phyloP scores from a whole-genome alignment of 92 coral and sea anemone genomes.

The Zoanthus solanderi region DNA sequence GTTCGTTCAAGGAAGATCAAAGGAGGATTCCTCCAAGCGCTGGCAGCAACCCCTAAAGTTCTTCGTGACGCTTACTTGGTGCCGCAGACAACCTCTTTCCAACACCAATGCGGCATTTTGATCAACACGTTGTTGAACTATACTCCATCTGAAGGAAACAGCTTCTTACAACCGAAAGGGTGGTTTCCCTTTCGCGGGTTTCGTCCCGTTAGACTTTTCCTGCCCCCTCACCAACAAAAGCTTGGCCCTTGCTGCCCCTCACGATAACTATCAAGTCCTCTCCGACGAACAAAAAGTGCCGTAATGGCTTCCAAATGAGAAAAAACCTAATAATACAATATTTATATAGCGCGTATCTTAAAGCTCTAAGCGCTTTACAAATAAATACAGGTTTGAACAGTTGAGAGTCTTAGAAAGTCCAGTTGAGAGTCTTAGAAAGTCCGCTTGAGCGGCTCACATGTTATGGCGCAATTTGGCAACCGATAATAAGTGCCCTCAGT shows the following conservation, averaged over 20 bases:
- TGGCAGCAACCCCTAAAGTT: not conserved
- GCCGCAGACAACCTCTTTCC: conserved; percentile 19
- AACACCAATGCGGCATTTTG: conserved; percentile 20
- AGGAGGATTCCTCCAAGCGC: not conserved
- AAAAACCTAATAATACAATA: not conserved
- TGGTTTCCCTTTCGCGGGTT: not conserved
- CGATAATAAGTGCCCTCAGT: too few relatives aligned
- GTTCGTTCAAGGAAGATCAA: not conserved
- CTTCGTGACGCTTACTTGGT: not conserved
- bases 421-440: too few relatives aligned
- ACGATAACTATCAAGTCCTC: not conserved
- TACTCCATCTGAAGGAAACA: not conserved
- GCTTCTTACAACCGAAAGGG: not conserved
- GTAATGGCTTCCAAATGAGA: not conserved
- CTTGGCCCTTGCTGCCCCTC: not conserved
- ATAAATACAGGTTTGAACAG: too few relatives aligned
- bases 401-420: too few relatives aligned
- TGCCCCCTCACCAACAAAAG: not conserved
- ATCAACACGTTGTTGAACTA: conserved; percentile 48
- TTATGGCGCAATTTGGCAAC: too few relatives aligned
- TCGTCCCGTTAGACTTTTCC: not conserved
- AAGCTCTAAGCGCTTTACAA: too few relatives aligned
- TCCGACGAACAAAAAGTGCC: not conserved
- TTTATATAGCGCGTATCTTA: too few relatives aligned
- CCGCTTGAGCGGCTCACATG: too few relatives aligned